Percentiles rank a stretch among this genome's conserved stretches.
phyloP scores from a whole-genome alignment of 1,140 invertebrate genomes.

The Theocolax elegans region DNA sequence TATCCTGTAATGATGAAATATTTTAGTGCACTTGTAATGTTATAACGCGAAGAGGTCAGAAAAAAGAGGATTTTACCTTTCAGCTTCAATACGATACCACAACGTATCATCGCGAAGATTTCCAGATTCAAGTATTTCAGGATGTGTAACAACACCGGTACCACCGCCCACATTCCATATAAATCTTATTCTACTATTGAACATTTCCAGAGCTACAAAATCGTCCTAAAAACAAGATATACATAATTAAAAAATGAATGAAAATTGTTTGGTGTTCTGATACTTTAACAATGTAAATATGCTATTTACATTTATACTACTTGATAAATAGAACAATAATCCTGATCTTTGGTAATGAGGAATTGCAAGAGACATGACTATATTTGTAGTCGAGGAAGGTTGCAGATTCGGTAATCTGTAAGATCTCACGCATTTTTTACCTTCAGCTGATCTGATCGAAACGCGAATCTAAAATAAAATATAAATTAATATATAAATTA shows the following conservation, averaged over 20 bases:
- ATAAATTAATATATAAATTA: constrained; percentile 29
- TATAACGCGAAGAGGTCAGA: no score
- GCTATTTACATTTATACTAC: constrained; percentile 70
- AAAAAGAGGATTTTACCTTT: no score
- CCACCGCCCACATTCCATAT: constrained; percentile 83
- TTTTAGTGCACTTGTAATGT: constrained; percentile 34
- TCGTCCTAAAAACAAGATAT: constrained; percentile 69
- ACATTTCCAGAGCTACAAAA: constrained; percentile 83
- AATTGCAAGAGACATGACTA: constrained; percentile 76
- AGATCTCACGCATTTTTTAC: constrained; percentile 78
- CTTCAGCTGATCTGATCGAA: constrained; percentile 74
- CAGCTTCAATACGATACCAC: constrained; percentile 81
- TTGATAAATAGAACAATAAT: constrained; percentile 76
- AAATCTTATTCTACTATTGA: constrained; percentile 79
- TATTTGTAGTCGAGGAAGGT: constrained; percentile 77
- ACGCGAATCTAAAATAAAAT: constrained; percentile 77
- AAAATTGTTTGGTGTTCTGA: not conserved
- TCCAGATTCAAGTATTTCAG: constrained; percentile 69
- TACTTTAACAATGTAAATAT: not conserved
- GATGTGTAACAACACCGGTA: constrained; percentile 73
- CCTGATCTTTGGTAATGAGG: constrained; percentile 72
- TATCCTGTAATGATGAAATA: constrained; percentile 59
- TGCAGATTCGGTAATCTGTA: constrained; percentile 74
- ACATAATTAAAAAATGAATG: not conserved
- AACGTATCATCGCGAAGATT: constrained; percentile 72